Conservation (phyloP, 30 jellyfish, hydroid and myxozoan species). For the Chrysaora quinquecirrha region DNA sequence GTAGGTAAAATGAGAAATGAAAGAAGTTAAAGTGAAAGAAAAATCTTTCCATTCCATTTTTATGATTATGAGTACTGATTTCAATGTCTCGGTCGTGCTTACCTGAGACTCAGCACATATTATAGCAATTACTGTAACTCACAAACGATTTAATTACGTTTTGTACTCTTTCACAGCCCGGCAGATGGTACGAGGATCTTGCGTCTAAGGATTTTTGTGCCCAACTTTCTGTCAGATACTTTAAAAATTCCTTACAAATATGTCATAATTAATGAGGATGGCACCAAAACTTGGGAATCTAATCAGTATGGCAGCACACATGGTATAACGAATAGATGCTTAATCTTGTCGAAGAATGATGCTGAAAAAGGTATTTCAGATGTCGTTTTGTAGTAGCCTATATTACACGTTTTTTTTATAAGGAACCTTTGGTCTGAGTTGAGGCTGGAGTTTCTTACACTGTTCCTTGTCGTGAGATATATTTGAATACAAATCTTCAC, state of each 20-base stretch:
- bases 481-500: no score
- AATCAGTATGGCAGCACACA: neutral
- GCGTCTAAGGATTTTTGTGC: neutral
- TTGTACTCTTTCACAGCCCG: neutral
- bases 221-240: neutral
- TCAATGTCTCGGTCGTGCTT: no score
- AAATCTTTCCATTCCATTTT: neutral
- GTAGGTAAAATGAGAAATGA: no score
- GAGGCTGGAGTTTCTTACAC: no score
- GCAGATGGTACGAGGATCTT: neutral
- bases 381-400: no score
- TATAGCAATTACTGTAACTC: no score
- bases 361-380: neutral
- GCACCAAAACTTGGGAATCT: neutral
- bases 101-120: no score
- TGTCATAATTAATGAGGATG: neutral
- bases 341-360: neutral
- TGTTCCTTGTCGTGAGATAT: no score
- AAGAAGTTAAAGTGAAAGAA: no score
- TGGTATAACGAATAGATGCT: neutral
- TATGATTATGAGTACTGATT: no score
- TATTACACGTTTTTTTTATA: no score
- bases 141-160: neutral
- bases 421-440: no score
- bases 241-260: neutral